Evolutionary conservation across 1,140 invertebrate species (phyloP).

Genomic region (Pseudomyrmex gracilis): DNA sequence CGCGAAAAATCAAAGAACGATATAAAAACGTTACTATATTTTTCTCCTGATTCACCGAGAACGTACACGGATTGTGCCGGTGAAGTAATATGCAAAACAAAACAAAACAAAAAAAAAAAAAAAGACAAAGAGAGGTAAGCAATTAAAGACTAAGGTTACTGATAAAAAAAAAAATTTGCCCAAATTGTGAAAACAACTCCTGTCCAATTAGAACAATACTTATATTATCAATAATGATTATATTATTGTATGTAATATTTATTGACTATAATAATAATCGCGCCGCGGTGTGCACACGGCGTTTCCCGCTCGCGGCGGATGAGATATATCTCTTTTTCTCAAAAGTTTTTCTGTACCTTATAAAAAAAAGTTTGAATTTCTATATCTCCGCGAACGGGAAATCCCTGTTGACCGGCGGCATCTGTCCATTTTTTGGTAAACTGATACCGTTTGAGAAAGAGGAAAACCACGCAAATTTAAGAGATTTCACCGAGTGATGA

Average conservation of each 20-base stretch:
- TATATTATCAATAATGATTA: conserved; percentile 79
- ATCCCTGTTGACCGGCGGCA: conserved; percentile 60
- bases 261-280: conserved; percentile 79
- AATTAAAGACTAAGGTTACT: conserved; percentile 75
- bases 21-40: conserved; percentile 65
- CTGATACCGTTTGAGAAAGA: conserved; percentile 73
- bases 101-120: conserved; percentile 17
- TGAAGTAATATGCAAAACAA: neutral
- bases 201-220: conserved; percentile 85
- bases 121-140: conserved; percentile 58
- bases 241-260: conserved; percentile 81
- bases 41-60: conserved; percentile 72
- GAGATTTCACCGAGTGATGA: conserved; percentile 72
- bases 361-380: conserved; percentile 17
- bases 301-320: conserved; percentile 67
- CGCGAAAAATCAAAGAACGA: conserved; percentile 72
- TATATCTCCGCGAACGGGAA: conserved; percentile 50
- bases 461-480: conserved; percentile 61
- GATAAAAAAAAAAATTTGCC: conserved; percentile 71
- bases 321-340: conserved; percentile 33
- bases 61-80: conserved; percentile 41
- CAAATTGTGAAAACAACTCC: conserved; percentile 82
- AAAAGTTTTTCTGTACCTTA: conserved; percentile 18
- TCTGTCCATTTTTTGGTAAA: conserved; percentile 81
- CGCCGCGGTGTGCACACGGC: conserved; percentile 57